These are phyloP conservation scores for Coregonus clupeaformis DNA, from an alignment of 2,113 vertebrate genomes.

Conservation along the genomic window DNA sequence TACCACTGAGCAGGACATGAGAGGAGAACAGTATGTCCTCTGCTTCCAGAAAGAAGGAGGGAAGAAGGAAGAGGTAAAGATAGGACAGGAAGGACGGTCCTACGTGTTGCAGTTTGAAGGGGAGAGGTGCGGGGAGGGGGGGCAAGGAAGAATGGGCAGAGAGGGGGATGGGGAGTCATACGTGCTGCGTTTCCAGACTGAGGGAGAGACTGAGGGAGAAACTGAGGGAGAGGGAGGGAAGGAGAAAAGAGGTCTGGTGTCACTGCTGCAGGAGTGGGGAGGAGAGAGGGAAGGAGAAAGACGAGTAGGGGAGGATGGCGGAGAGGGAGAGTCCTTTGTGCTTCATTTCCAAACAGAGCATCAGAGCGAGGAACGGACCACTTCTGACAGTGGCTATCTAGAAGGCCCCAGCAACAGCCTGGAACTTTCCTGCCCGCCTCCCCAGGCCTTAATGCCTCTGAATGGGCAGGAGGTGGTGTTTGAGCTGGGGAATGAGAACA, in stretches of 20 bases:
- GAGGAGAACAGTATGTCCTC: conserved; percentile 71
- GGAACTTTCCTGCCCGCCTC: conserved; percentile 63
- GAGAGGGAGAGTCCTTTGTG: conserved; percentile 67
- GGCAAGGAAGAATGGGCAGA: conserved; percentile 40
- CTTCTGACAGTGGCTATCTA: conserved; percentile 40
- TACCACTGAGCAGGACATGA: conserved; percentile 37
- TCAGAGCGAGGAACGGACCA: conserved; percentile 40
- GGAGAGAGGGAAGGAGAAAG: conserved; percentile 51
- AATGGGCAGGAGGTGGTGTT: conserved; percentile 74
- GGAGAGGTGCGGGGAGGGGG: conserved; percentile 41
- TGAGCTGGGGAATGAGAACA: conserved; percentile 66
- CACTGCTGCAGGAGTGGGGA: conserved; percentile 69
- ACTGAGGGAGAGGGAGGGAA: conserved; percentile 50
- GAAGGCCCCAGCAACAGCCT: conserved; percentile 57
- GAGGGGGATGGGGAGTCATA: conserved; percentile 62
- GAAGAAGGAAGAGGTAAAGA: conserved; percentile 50
- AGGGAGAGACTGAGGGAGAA: conserved; percentile 31
- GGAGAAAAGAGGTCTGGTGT: conserved; percentile 66
- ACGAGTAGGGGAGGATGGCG: conserved; percentile 37
- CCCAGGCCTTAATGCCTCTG: conserved; percentile 66
- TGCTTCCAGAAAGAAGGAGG: conserved; percentile 68
- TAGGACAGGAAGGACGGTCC: conserved; percentile 53
- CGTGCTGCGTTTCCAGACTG: conserved; percentile 69
- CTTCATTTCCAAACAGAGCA: conserved; percentile 73
- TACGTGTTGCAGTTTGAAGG: conserved; percentile 73